These are phyloP conservation scores for Selenia dentaria DNA, from an alignment of 2,888 invertebrate species.

Conservation along the genomic window DNA sequence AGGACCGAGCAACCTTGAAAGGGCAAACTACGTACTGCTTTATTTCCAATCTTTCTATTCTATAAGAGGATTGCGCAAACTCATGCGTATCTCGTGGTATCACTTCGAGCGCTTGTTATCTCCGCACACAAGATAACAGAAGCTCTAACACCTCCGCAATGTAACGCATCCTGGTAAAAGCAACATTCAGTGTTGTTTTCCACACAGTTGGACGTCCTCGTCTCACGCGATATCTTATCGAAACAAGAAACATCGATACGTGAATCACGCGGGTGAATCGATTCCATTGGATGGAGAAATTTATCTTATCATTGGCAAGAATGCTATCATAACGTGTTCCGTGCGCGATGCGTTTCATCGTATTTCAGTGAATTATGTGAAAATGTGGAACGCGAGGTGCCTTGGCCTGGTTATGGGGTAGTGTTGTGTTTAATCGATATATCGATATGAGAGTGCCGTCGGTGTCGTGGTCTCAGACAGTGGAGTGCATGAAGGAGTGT, in stretches of 20 bases:
- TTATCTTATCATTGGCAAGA: conserved; percentile 51
- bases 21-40: conserved; percentile 5
- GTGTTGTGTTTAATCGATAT: conserved; percentile 37
- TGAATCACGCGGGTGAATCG: conserved; percentile 70
- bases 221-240: conserved; percentile 58
- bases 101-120: conserved; percentile 58
- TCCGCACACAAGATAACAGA: conserved; percentile 49
- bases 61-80: conserved; percentile 42
- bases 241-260: conserved; percentile 59
- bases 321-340: conserved; percentile 38
- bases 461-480: conserved; percentile 56
- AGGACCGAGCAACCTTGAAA: conserved; percentile 14
- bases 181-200: conserved; percentile 40
- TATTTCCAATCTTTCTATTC: conserved; percentile 21
- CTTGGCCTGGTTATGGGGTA: conserved; percentile 33
- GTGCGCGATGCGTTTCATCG: conserved; percentile 27
- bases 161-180: conserved; percentile 44
- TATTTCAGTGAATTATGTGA: conserved; percentile 36
- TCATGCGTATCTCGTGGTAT: conserved; percentile 42
- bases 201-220: conserved; percentile 54
- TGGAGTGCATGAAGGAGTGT: conserved; percentile 63
- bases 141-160: conserved; percentile 45
- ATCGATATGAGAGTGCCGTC: conserved; percentile 51
- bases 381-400: conserved; percentile 17
- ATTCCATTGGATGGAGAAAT: conserved; percentile 53